phyloP scores from a whole-genome alignment of 1,140 invertebrate species.

The Diorhabda elongata region DNA sequence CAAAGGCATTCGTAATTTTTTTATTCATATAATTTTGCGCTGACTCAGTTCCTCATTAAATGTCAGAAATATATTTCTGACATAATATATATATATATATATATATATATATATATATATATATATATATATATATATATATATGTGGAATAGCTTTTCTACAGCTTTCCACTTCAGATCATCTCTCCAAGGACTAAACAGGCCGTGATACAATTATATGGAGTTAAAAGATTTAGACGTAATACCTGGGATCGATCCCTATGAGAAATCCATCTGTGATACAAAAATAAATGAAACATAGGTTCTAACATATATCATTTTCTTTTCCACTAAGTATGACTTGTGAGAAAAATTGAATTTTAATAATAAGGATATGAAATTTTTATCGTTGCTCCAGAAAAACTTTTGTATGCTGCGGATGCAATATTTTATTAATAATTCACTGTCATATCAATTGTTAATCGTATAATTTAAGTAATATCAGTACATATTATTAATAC shows the following conservation, averaged over 20 bases:
- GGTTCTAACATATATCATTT: not conserved
- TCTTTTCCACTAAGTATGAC: not conserved
- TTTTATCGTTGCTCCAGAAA: too few species aligned
- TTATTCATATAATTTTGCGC: slow-evolving; percentile 17
- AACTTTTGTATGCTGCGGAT: too few species aligned
- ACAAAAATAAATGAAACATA: slow-evolving; percentile 7
- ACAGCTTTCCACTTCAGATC: slow-evolving; percentile 1
- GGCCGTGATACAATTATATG: slow-evolving; percentile 30
- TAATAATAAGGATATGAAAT: too few species aligned
- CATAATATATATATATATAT: not conserved
- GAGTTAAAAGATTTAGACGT: slow-evolving; percentile 25
- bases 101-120: slow-evolving; percentile 4
- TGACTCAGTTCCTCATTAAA: slow-evolving; percentile 25
- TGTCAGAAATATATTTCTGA: too few species aligned
- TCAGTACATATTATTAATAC: too few species aligned
- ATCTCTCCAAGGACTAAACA: slow-evolving; percentile 19
- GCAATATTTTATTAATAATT: too few species aligned
- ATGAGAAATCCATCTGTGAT: slow-evolving; percentile 9
- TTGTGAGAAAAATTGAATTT: not conserved
- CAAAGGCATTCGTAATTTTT: not conserved
- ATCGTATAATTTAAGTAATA: too few species aligned
- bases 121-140: slow-evolving; percentile 15
- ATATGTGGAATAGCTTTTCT: slow-evolving; percentile 7
- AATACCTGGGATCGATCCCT: not conserved
- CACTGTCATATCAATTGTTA: too few species aligned